Base-by-base conservation (phyloP, 1,140 invertebrate species). In the Drosophila simulans region DNA sequence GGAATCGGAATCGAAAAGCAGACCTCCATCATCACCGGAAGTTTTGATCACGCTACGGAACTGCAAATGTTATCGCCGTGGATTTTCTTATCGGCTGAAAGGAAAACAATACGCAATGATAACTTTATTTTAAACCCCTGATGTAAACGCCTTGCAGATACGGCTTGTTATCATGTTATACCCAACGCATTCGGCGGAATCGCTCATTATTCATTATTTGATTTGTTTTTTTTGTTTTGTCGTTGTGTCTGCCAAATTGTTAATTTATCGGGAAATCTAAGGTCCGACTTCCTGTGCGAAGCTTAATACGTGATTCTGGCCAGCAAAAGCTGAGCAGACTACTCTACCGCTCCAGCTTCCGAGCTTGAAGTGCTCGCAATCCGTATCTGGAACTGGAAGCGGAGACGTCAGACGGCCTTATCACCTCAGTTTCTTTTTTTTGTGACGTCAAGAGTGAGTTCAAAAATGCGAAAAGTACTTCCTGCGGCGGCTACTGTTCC, bases 101-200 rank as follows among this genome's bases (percentile, higher is more conserved):
- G 65, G 42, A 42, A 72, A 79, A 43, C 43, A 65, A 59, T 37
- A 70, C 46, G 48, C 45, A 60, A 43, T 60, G 57, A 35, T 46
- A 48, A 69, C 42, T 83, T 79, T 86, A 80, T 86, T 89, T 79
- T 77, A 80, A 84, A 80, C 34, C 20, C 57, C 75, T 86, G 83
- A 86, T 86, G 84, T 80, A 89, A 86, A 79, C 80, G 51, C 40
- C 52, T 39, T 39, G 25, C 25, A 42, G 35, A 52, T 49, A 80
- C 63, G 40, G 31, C 25, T 13, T 34, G 46, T 54, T 57, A 49
- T 68, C 64, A 64, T 17, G 27, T 12, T 0, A 10, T 15, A 1
- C 12, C 20, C 46, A 34, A 20, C 37, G 31, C 35, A 51, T 86
- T 89, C 84, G 20, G 15, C 48, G 48, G 79, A 86, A 68, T 12